A percentile compares a stretch with the other conserved stretches of the same genome.
These are phyloP conservation scores for Forbesichthys papilliferus DNA, from an alignment of 2,113 vertebrate genomes.

Conservation along the genomic window DNA sequence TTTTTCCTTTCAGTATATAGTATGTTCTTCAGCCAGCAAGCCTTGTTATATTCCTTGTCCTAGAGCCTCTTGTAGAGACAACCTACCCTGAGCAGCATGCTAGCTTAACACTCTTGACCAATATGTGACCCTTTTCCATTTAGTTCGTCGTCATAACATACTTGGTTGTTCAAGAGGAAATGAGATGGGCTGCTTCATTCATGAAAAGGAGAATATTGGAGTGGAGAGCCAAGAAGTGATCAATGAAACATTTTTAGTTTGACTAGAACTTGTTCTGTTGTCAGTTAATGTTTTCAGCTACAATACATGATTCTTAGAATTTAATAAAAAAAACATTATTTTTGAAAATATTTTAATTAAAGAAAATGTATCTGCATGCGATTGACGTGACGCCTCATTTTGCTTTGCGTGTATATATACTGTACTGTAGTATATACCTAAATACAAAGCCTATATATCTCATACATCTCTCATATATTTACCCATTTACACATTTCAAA, in stretches of 20 bases:
- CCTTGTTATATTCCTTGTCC: not conserved
- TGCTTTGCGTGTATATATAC: no score
- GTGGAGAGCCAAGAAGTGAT: not conserved
- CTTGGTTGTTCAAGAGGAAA: conserved; percentile 3
- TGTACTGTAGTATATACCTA: no score
- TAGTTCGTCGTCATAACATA: conserved; percentile 11
- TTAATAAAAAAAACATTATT: not conserved
- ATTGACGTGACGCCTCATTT: no score
- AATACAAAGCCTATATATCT: no score
- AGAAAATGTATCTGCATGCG: no score
- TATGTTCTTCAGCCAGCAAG: conserved; percentile 18
- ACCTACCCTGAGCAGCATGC: conserved; percentile 1
- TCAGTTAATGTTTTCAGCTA: not conserved
- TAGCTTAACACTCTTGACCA: not conserved
- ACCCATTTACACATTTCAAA: no score
- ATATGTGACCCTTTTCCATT: conserved; percentile 4
- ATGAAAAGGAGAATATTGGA: not conserved
- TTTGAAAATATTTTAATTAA: no score
- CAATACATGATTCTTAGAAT: not conserved
- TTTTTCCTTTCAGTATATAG: conserved; percentile 27
- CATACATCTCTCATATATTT: no score
- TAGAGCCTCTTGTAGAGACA: conserved; percentile 7
- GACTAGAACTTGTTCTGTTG: not conserved
- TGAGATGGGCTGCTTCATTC: not conserved
- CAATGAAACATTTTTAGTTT: no score